Base-by-base conservation (phyloP, 2,113 vertebrate species). In the Ammodytes marinus region DNA sequence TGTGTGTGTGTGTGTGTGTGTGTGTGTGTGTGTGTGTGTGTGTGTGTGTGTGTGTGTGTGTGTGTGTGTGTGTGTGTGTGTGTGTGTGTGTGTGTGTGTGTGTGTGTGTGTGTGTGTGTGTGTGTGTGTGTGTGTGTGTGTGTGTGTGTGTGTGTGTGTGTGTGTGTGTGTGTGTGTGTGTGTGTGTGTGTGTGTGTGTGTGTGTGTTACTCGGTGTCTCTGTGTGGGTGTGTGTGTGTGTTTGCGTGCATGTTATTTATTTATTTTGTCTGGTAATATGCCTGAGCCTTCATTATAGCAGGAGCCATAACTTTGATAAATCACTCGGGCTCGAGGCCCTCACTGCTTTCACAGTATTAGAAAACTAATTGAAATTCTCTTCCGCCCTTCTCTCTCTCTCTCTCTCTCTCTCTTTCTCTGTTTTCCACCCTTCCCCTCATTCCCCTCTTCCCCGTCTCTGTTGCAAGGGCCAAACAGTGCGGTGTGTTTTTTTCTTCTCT, bases 301-400 rank as follows among this genome's bases (percentile, higher is more conserved):
- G 89, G 86, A 93, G 93, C 93, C 91, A 95, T 93, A 94, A 95
- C 95, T 94, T 94, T 95, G 94, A 95, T 95, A 93, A 95, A 96
- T 95, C 92, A 93, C 95, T 93, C 89, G 85, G 82, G 93, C 94
- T 94, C 80, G 78, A 87, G 92, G 92, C 93, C 91, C 88, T 94
- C 84, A 78, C 92, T 91, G 92, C 93, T 94, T 94, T 94, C 90
- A 88, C 89, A 90, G 90, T 91, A 94, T 95, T 95, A 94, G 91
- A 94, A 94, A 95, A 93, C 94, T 95, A 94, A 95, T 94, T 95
- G 94, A 95, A 95, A 94, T 94, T 94, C 91, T 90, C 92, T 85
- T 85, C 82, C 84, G 74, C 80, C 77, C 76, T 54, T 57, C 43
- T n/a, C 17, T 27, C 27, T 42, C 15, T 64, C 47, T 61, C 53